phyloP scores from a whole-genome alignment of 2,113 vertebrate species.

The Anser brachyrhynchus region DNA sequence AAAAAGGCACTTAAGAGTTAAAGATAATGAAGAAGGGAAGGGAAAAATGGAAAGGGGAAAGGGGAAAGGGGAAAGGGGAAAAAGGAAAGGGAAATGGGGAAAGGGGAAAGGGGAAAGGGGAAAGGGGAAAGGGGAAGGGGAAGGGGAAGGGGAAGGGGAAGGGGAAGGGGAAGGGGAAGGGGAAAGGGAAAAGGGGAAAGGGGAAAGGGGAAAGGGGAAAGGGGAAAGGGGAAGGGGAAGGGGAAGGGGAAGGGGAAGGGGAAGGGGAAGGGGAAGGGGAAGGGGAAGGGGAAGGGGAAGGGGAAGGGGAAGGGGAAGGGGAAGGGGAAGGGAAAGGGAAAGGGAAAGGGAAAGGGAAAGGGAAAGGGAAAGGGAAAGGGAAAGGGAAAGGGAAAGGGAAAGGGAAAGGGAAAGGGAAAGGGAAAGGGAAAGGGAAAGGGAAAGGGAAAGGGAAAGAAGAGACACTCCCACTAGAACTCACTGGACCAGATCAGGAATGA shows the following conservation, averaged over 20 bases:
- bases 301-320: background rate
- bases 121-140: too few species aligned
- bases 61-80: background rate
- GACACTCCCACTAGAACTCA: background rate
- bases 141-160: background rate
- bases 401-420: too few species aligned
- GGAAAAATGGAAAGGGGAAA: background rate
- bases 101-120: background rate
- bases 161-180: background rate
- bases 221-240: background rate
- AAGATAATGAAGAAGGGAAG: background rate
- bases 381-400: too few species aligned
- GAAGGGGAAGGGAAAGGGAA: background rate
- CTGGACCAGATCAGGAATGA: background rate
- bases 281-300: background rate
- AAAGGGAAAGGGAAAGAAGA: background rate
- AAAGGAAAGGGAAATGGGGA: background rate
- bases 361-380: too few species aligned
- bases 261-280: too few species aligned
- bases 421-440: background rate
- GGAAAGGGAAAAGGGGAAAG: background rate
- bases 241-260: too few species aligned
- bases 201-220: background rate
- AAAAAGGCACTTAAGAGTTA: background rate
- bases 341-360: background rate